These are phyloP conservation scores for Drosophila anceps DNA, from an alignment of 2,888 invertebrate genomes.

Conservation along the genomic window DNA sequence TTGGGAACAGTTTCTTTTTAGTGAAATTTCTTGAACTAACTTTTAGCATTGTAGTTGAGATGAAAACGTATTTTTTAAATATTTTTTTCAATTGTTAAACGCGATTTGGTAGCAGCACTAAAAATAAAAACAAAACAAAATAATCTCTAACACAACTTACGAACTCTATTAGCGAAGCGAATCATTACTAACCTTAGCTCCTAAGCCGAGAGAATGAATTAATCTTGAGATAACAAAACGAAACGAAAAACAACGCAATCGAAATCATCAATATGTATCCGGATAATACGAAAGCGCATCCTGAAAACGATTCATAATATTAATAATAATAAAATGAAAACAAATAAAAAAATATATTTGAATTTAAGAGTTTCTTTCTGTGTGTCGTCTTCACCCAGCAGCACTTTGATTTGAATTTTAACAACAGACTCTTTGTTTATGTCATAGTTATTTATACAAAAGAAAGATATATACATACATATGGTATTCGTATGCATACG, in stretches of 20 bases:
- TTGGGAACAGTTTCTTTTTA: slow-evolving; percentile 61
- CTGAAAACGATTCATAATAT: slow-evolving; percentile 60
- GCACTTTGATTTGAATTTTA: slow-evolving; percentile 35
- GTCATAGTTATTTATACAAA: slow-evolving; percentile 61
- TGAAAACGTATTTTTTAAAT: slow-evolving; percentile 23
- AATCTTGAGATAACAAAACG: slow-evolving; percentile 70
- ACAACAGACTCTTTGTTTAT: slow-evolving; percentile 49
- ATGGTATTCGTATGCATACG: slow-evolving; percentile 75
- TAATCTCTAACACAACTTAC: slow-evolving; percentile 55
- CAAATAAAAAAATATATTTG: slow-evolving; percentile 29
- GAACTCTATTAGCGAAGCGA: slow-evolving; percentile 68
- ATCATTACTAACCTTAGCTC: slow-evolving; percentile 70
- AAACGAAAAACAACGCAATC: slow-evolving; percentile 67
- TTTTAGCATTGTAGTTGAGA: slow-evolving; percentile 60
- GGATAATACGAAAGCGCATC: slow-evolving; percentile 78
- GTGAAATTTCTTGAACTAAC: slow-evolving; percentile 66
- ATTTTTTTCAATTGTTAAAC: slow-evolving; percentile 61
- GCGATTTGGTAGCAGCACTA: slow-evolving; percentile 80
- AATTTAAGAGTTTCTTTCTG: slow-evolving; percentile 40
- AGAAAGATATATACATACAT: slow-evolving; percentile 20
- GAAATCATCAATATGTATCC: slow-evolving; percentile 67
- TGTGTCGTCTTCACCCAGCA: slow-evolving; percentile 38
- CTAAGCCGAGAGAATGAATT: slow-evolving; percentile 52
- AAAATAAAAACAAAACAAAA: slow-evolving; percentile 25
- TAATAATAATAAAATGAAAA: slow-evolving; percentile 32